Base-by-base conservation (phyloP, 2,797 vertebrate species). In the Eutrigla gurnardus region DNA sequence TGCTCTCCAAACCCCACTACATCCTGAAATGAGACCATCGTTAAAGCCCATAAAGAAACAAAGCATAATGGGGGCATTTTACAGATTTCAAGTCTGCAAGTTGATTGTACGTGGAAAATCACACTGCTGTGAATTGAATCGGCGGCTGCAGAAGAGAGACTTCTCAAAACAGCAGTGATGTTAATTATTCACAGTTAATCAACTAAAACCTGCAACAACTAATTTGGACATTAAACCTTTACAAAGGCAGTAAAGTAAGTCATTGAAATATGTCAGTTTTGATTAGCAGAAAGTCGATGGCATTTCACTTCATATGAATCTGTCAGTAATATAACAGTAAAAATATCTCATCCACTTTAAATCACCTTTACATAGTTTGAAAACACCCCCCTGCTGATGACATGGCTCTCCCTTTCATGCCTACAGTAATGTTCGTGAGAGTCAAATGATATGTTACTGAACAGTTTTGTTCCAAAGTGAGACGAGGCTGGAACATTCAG, bases 1-100 rank as follows among this genome's bases (percentile, higher is more conserved):
- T 32, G 32, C 53, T 73, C 33, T 84, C 74, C 63, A 59, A 54
- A 60, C 68, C 49, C 7, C 62, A 50, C 60, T 35, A 47, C 59
- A 61, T n/a, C 32, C 33, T 25, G 1, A 36, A 15, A 71, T 43
- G 32, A 55, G 40, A 40, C 3, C 6, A 3, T 15, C 53, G 15
- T 25, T 54, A 54, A 55, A 55, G 33, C 36, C 6, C 0, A 52
- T 3, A 53, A 33, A 33, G 66, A 17, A 69, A 12, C 33, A 18
- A 25, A 25, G 25, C 25, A 25, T 25, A 25, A 25, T 25, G 25
- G 25, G 25, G 25, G 25, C 25, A 25, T 25, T 1, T 25, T 25
- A 25, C 1, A 25, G 25, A 25, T 25, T 25, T 25, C 25, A 25
- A 25, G 25, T 25, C 25, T 40, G 4, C 8, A 33, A 47, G 12